phyloP scores from a whole-genome alignment of 2,113 vertebrate species.

The Fukomys damarensis region DNA sequence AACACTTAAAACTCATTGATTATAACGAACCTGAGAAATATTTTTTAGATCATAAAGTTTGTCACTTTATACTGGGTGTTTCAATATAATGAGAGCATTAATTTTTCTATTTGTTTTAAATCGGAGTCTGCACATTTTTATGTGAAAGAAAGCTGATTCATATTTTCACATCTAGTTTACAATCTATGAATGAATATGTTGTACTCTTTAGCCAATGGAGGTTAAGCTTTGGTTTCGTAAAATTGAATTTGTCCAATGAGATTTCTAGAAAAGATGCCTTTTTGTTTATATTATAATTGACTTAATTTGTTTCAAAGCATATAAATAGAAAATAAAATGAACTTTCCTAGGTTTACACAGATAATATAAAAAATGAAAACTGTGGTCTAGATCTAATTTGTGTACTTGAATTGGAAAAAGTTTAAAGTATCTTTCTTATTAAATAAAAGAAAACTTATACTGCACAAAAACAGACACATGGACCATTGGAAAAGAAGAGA shows the following conservation, averaged over 20 bases:
- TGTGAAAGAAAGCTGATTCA: not conserved
- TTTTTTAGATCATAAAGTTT: not conserved
- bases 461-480: too few relatives aligned
- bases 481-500: too few relatives aligned
- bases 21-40: not conserved
- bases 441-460: slow-evolving; percentile 13
- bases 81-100: not conserved
- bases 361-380: slow-evolving; percentile 69
- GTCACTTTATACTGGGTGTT: not conserved
- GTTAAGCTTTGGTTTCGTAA: not conserved
- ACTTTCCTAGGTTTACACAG: slow-evolving; percentile 37
- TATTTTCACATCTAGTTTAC: not conserved
- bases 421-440: not conserved
- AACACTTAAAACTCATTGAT: not conserved
- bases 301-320: not conserved
- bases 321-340: not conserved
- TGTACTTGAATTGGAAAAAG: slow-evolving; percentile 42
- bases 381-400: slow-evolving; percentile 24
- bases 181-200: not conserved
- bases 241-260: not conserved
- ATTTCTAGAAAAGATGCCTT: not conserved
- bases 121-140: not conserved
- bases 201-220: not conserved
- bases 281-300: not conserved
- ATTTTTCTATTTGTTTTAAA: not conserved